These are phyloP conservation scores for Falco cherrug DNA, from an alignment of 2,797 vertebrate species.

Conservation along the genomic window DNA sequence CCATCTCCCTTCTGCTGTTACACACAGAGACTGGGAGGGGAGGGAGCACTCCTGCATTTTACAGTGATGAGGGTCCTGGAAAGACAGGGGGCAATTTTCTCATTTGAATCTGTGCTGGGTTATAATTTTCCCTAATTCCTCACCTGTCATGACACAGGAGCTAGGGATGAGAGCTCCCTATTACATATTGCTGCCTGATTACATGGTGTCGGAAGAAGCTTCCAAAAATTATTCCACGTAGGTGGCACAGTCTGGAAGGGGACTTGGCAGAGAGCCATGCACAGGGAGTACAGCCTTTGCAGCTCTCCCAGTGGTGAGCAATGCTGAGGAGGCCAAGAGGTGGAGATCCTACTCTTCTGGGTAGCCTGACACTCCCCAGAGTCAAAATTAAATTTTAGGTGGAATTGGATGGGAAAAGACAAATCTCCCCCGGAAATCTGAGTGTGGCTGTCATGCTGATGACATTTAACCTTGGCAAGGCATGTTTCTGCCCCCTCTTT, in stretches of 20 bases:
- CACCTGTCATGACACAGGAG: slow-evolving; percentile 24
- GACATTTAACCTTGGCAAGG: neutral
- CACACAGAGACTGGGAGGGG: neutral
- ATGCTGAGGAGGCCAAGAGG: neutral
- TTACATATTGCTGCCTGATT: slow-evolving; percentile 41
- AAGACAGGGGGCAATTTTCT: slow-evolving; percentile 53
- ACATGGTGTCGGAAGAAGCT: slow-evolving; percentile 30
- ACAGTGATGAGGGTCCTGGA: neutral
- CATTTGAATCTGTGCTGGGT: slow-evolving; percentile 36
- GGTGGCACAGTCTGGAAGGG: neutral
- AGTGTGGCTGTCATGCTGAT: neutral
- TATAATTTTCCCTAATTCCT: slow-evolving; percentile 57
- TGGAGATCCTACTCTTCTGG: neutral
- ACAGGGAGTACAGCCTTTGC: neutral
- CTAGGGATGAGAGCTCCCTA: slow-evolving; percentile 11
- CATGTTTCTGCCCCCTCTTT: neutral
- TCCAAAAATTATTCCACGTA: slow-evolving; percentile 31
- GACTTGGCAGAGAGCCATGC: neutral
- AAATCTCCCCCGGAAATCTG: neutral
- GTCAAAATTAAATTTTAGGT: neutral
- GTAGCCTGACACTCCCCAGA: neutral
- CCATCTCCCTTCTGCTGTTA: neutral
- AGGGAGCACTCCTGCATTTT: neutral
- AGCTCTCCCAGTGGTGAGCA: neutral
- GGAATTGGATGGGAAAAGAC: neutral